Percentiles rank a stretch among this genome's conserved stretches.
Conservation (phyloP, 2,888 invertebrate genomes). For the Calephelis perditalis region DNA sequence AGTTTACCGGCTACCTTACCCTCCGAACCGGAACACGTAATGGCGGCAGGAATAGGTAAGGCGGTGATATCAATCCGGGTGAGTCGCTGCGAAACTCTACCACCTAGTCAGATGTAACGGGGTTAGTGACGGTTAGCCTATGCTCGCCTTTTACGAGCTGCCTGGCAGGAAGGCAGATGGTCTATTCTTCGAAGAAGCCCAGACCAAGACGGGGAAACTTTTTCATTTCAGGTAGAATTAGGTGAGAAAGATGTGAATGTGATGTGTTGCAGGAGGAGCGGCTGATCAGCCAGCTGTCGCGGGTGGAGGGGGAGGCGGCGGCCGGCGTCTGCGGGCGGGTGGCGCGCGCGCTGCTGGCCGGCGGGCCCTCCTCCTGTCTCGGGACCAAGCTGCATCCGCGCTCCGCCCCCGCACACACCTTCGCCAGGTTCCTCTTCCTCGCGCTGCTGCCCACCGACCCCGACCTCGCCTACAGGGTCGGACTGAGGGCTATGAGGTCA, state of each 20-base stretch:
- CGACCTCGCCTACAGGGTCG: slow-evolving; percentile 88
- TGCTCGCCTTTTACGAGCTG: no score
- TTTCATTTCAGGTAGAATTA: no score
- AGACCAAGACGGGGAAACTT: no score
- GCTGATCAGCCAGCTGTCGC: slow-evolving; percentile 85
- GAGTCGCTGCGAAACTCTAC: no score
- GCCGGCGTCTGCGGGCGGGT: slow-evolving; percentile 83
- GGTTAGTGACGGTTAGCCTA: no score
- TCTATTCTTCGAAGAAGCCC: no score
- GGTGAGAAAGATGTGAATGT: not conserved
- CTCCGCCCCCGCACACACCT: slow-evolving; percentile 90
- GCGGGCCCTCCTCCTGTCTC: slow-evolving; percentile 87
- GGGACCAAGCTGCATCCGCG: slow-evolving; percentile 86
- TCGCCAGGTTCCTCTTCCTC: slow-evolving; percentile 88
- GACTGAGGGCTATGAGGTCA: slow-evolving; percentile 84
- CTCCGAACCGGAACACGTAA: no score
- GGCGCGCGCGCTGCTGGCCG: slow-evolving; percentile 84
- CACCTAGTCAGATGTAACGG: no score
- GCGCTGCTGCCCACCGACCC: slow-evolving; percentile 85
- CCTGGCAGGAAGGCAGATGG: no score
- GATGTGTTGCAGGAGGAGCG: slow-evolving; percentile 82
- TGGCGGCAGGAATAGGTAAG: no score
- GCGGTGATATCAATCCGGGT: no score
- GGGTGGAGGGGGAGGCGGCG: slow-evolving; percentile 86
- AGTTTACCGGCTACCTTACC: no score